These are phyloP conservation scores for Saguinus midas DNA, from an alignment of 2,113 vertebrate species.

Conservation along the genomic window DNA sequence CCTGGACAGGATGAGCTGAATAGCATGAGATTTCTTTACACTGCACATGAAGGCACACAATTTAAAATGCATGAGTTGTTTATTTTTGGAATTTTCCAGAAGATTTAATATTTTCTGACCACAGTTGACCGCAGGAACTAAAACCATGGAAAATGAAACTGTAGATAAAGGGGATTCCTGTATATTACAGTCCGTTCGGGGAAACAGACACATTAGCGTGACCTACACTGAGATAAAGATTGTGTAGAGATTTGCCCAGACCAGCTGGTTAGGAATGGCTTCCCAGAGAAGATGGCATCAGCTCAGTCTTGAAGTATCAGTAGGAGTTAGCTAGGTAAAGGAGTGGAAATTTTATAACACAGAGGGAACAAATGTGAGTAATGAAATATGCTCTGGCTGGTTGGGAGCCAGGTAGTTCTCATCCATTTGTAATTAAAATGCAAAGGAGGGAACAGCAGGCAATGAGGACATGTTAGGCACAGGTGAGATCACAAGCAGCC, in stretches of 20 bases:
- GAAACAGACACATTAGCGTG: neutral
- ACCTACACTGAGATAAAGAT: neutral
- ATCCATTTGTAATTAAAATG: constrained; percentile 25
- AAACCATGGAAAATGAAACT: neutral
- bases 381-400: neutral
- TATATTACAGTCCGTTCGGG: neutral
- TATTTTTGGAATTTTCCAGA: neutral
- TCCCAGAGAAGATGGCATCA: neutral
- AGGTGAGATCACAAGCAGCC: neutral
- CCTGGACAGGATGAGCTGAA: neutral
- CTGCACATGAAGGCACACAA: neutral
- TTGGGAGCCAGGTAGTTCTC: neutral
- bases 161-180: neutral
- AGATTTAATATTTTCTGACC: neutral
- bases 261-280: neutral
- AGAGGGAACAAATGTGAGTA: neutral
- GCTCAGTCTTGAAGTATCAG: neutral
- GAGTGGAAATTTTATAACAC: neutral
- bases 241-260: neutral
- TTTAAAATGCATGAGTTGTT: neutral
- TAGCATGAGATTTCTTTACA: neutral
- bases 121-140: neutral
- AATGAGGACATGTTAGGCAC: neutral
- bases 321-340: neutral
- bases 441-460: neutral